phyloP scores from a whole-genome alignment of 2,113 vertebrate species.

The Chloebia gouldiae region DNA sequence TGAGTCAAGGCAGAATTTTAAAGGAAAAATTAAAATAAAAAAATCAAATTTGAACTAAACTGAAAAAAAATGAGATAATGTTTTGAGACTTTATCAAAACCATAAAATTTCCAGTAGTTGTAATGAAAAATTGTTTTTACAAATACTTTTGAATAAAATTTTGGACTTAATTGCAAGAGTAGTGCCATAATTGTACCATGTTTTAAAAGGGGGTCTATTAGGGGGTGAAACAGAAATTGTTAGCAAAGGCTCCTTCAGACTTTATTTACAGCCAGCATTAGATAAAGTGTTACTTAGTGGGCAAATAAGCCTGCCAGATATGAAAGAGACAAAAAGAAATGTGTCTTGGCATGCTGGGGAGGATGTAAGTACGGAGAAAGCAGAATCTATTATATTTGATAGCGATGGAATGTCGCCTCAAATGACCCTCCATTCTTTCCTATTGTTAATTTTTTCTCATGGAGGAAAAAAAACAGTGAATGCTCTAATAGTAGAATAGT shows the following conservation, averaged over 20 bases:
- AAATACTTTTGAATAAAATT: not conserved
- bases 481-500: not conserved
- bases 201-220: not conserved
- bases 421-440: slow-evolving; percentile 19
- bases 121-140: not conserved
- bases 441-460: slow-evolving; percentile 39
- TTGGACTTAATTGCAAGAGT: not conserved
- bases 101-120: not conserved
- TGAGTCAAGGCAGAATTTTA: not conserved
- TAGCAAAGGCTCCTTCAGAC: not conserved
- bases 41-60: not conserved
- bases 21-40: not conserved
- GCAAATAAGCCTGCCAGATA: slow-evolving; percentile 36
- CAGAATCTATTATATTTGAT: slow-evolving; percentile 34
- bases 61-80: not conserved
- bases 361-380: slow-evolving; percentile 20
- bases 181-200: not conserved
- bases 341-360: slow-evolving; percentile 23
- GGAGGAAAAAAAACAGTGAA: not conserved
- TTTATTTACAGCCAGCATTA: slow-evolving; percentile 9
- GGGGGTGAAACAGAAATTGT: not conserved
- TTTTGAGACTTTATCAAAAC: not conserved
- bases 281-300: slow-evolving; percentile 12
- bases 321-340: slow-evolving; percentile 26
- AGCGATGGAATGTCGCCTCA: slow-evolving; percentile 38